phyloP scores from a whole-genome alignment of 2,113 vertebrate species.

The Callipepla californica region DNA sequence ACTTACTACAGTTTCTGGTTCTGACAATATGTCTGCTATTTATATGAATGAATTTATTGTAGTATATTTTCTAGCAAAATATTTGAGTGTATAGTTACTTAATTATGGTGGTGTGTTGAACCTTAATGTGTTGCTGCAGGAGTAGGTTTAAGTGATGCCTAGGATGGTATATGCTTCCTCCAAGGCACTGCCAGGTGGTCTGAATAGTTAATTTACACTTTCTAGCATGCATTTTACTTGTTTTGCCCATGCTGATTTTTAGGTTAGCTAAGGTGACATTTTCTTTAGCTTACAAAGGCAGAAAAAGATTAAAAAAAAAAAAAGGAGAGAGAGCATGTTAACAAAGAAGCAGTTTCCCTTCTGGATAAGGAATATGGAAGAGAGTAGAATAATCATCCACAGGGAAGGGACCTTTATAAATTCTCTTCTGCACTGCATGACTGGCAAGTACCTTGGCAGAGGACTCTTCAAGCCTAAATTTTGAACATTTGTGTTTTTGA shows the following conservation, averaged over 20 bases:
- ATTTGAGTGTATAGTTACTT: background rate
- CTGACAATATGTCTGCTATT: background rate
- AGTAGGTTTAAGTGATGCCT: background rate
- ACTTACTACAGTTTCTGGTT: background rate
- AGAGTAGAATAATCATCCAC: background rate
- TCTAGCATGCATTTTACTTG: background rate
- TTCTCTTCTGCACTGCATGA: background rate
- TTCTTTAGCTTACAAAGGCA: background rate
- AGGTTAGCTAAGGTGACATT: background rate
- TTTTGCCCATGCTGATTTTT: background rate
- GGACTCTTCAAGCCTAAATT: background rate
- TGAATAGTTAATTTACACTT: background rate
- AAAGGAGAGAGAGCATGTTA: background rate
- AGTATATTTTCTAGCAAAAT: background rate
- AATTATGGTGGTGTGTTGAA: background rate
- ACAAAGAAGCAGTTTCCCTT: background rate
- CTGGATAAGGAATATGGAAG: background rate
- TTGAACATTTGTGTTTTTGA: background rate
- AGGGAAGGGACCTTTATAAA: background rate
- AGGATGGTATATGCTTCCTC: background rate
- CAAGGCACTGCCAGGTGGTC: background rate
- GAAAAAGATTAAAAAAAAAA: background rate
- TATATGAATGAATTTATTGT: background rate
- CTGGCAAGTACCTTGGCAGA: background rate
- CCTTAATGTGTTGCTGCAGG: background rate